phyloP scores from a whole-genome alignment of 2,888 invertebrate genomes.

The Cartodere bifasciata region DNA sequence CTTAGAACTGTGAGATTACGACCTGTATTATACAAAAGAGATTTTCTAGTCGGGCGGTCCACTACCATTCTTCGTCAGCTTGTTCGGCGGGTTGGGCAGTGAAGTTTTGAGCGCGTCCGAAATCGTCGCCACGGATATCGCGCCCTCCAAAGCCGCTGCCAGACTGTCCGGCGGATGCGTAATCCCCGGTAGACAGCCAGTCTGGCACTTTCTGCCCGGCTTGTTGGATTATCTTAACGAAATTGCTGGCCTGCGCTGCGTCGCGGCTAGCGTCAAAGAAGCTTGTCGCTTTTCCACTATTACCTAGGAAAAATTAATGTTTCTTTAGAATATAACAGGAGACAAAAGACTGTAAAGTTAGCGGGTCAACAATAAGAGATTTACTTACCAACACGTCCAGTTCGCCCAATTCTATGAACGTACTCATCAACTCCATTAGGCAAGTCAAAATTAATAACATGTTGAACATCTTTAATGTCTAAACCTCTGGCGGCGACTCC shows the following conservation, averaged over 20 bases:
- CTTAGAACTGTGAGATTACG: background rate
- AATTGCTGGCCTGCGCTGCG: constrained; percentile 42
- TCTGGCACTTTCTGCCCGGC: constrained; percentile 71
- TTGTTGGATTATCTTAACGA: constrained; percentile 63
- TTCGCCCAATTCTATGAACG: constrained; percentile 89
- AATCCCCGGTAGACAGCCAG: constrained; percentile 47
- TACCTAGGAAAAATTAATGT: constrained; percentile 28
- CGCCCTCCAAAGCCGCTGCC: constrained; percentile 51
- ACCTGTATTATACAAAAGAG: background rate
- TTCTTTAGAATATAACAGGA: background rate
- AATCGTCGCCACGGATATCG: constrained; percentile 45
- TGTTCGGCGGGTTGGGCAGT: constrained; percentile 30
- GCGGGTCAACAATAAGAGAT: constrained; percentile 1
- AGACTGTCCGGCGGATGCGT: constrained; percentile 35
- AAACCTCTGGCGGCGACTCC: constrained; percentile 90
- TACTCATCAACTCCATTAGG: constrained; percentile 86
- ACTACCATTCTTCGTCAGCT: constrained; percentile 46
- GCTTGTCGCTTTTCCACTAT: constrained; percentile 75
- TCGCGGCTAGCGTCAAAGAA: constrained; percentile 61
- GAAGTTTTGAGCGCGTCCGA: constrained; percentile 23
- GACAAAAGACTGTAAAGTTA: background rate
- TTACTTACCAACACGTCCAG: constrained; percentile 72
- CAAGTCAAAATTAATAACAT: constrained; percentile 87
- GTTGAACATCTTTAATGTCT: constrained; percentile 75
- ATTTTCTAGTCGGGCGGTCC: too few species aligned